A percentile compares a stretch with the other conserved stretches of the same genome.
phyloP scores from a whole-genome alignment of 1,140 invertebrate genomes.

The Lasaia peninsularis region DNA sequence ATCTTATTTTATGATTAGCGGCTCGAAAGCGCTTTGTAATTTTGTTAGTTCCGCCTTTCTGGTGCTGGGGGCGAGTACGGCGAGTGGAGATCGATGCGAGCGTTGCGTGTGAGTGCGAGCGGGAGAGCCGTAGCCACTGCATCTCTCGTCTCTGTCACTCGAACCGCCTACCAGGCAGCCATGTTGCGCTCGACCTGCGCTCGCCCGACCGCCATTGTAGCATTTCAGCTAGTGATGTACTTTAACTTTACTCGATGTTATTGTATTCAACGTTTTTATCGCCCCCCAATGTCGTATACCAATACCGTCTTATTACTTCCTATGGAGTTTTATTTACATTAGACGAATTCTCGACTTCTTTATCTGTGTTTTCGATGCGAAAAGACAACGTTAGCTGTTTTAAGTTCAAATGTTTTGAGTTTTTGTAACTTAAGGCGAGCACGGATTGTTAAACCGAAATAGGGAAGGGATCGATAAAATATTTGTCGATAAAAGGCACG shows the following conservation, averaged over 20 bases:
- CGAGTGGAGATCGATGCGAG: constrained; percentile 74
- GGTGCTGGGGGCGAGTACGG: constrained; percentile 71
- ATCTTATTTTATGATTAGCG: constrained; percentile 78
- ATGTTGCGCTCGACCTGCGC: constrained; percentile 76
- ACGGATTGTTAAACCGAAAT: constrained; percentile 16
- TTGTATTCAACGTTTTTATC: constrained; percentile 31
- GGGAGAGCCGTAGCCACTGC: constrained; percentile 39
- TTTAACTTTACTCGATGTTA: constrained; percentile 47
- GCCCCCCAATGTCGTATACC: constrained; percentile 14
- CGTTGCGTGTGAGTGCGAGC: constrained; percentile 64
- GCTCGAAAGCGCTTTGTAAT: constrained; percentile 76
- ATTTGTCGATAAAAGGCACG: constrained; percentile 57
- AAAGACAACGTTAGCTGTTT: neutral
- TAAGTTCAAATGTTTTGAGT: neutral
- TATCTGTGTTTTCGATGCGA: neutral
- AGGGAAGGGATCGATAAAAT: constrained; percentile 48
- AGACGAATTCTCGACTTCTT: neutral
- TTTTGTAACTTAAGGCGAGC: neutral
- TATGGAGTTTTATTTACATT: neutral
- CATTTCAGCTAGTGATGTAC: constrained; percentile 69
- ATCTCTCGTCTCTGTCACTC: constrained; percentile 56
- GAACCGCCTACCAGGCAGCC: constrained; percentile 75
- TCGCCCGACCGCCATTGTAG: constrained; percentile 75
- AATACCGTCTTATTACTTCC: constrained; percentile 11
- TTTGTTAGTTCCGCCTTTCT: constrained; percentile 77